Conservation (phyloP, 1,140 invertebrate genomes). For the Belonocnema kinseyi region DNA sequence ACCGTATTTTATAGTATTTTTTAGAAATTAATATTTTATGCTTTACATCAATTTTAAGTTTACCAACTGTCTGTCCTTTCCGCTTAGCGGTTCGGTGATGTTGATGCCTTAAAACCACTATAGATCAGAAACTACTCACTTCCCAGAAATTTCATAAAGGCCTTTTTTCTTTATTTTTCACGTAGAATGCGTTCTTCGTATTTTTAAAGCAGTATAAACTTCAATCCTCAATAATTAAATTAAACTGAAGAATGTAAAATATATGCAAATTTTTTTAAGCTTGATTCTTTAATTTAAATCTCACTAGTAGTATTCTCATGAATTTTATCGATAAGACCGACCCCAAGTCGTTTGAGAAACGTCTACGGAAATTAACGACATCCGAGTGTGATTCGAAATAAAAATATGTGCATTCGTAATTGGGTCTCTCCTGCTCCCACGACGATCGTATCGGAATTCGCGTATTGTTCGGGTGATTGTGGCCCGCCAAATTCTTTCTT, state of each 20-base stretch:
- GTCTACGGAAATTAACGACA: slow-evolving; percentile 7
- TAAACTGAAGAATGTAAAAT: no score
- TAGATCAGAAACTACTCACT: not conserved
- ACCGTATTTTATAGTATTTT: not conserved
- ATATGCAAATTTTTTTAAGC: no score
- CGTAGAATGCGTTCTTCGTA: no score
- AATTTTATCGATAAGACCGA: not conserved
- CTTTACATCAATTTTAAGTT: not conserved
- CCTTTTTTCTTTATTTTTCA: no score
- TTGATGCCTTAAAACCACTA: no score
- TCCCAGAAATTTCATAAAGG: no score
- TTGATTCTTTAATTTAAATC: no score
- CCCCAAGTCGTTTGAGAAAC: not conserved
- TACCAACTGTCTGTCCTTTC: not conserved
- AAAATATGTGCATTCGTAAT: slow-evolving; percentile 24
- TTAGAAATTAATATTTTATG: not conserved
- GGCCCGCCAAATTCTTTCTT: slow-evolving; percentile 20
- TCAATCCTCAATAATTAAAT: no score
- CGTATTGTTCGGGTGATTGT: slow-evolving; percentile 5
- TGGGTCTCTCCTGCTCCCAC: not conserved
- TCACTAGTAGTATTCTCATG: no score
- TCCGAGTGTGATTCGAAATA: not conserved
- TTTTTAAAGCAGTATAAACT: no score
- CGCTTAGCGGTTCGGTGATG: no score
- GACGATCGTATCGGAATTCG: slow-evolving; percentile 1